Percentiles rank a stretch among this genome's conserved stretches.
Evolutionary conservation across 2,113 vertebrate genomes (phyloP).

Genomic region (Sylvia atricapilla): DNA sequence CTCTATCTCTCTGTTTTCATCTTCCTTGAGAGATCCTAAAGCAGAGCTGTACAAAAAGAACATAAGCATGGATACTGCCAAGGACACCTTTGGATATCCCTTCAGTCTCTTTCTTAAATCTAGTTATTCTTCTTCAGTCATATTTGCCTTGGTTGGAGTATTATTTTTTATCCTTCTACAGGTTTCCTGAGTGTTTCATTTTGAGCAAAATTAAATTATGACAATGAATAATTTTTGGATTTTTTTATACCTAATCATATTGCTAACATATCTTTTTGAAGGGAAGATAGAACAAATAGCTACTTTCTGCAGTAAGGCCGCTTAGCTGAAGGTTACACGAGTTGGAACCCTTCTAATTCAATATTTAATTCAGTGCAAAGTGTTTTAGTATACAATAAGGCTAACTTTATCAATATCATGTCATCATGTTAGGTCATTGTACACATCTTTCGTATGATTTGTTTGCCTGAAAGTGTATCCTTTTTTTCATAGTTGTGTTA

Average conservation of each 20-base stretch:
- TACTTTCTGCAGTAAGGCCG: neutral
- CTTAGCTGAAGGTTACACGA: neutral
- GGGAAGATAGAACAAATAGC: neutral
- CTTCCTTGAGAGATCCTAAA: neutral
- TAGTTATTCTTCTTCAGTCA: neutral
- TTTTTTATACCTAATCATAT: neutral
- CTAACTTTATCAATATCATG: neutral
- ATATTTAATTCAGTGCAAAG: neutral
- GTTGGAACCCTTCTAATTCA: neutral
- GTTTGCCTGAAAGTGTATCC: neutral
- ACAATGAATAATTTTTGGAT: neutral
- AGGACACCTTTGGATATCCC: neutral
- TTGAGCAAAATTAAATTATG: neutral
- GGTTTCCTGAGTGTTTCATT: neutral
- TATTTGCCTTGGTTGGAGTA: neutral
- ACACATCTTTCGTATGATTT: neutral
- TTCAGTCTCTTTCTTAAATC: neutral
- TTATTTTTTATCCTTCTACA: neutral
- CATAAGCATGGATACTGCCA: neutral
- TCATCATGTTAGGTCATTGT: neutral
- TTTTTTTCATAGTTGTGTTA: neutral
- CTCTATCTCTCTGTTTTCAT: neutral
- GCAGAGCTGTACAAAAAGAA: neutral
- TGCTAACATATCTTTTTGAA: neutral
- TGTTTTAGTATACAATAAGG: neutral